These are phyloP conservation scores for Dione juno DNA, from an alignment of 2,888 invertebrate genomes.

Conservation along the genomic window DNA sequence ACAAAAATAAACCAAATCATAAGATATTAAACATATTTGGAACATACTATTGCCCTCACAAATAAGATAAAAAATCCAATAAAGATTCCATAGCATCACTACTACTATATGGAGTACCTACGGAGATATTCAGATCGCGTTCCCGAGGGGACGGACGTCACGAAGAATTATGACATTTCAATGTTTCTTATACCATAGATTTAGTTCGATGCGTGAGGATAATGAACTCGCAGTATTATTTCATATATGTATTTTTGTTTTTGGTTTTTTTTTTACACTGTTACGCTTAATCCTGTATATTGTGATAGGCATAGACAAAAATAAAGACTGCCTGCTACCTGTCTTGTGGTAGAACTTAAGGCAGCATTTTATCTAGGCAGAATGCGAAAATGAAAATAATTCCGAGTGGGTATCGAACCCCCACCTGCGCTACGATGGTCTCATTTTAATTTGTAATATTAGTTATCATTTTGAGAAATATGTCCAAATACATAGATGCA, in stretches of 20 bases:
- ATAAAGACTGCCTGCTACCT: too few species aligned
- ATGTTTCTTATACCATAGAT: conserved; percentile 58
- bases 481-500: too few species aligned
- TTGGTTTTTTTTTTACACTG: too few species aligned
- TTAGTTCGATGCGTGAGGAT: conserved; percentile 29
- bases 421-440: not conserved
- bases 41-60: conserved; percentile 1
- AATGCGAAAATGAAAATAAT: too few species aligned
- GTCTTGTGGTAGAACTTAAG: too few species aligned
- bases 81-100: conserved; percentile 28
- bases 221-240: conserved; percentile 28
- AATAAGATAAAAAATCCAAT: conserved; percentile 29
- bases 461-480: not conserved
- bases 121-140: conserved; percentile 42
- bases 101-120: conserved; percentile 22
- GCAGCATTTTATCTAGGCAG: too few species aligned
- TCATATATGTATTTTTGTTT: not conserved
- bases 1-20: conserved; percentile 1
- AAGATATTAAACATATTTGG: conserved; percentile 23
- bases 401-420: too few species aligned
- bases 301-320: too few species aligned
- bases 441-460: not conserved
- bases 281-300: too few species aligned
- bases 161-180: conserved; percentile 64
- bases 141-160: conserved; percentile 58